These are phyloP conservation scores for Poecilia gillii DNA, from an alignment of 2,797 vertebrate species.

Conservation along the genomic window DNA sequence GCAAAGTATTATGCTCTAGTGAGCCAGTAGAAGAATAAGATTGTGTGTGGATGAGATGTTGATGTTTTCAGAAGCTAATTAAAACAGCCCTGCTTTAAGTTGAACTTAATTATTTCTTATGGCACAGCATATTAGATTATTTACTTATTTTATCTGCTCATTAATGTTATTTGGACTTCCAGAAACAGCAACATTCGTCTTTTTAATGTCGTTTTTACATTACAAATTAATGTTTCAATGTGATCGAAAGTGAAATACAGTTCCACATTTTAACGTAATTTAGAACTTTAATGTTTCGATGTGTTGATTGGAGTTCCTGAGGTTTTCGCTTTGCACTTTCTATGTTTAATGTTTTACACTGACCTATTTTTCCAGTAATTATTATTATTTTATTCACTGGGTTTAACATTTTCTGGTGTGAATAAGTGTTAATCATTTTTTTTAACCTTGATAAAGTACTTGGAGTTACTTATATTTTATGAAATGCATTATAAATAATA, in stretches of 20 bases:
- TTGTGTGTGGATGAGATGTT: conserved; percentile 6
- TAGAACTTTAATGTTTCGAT: not conserved
- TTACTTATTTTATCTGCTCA: not conserved
- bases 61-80: not conserved
- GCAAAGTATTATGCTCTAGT: conserved; percentile 17
- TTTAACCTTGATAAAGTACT: not conserved
- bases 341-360: not conserved
- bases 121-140: not conserved
- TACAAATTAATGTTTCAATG: not conserved
- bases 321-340: not conserved
- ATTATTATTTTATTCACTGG: not conserved
- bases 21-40: conserved; percentile 6
- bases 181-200: not conserved
- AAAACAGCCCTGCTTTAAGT: not conserved
- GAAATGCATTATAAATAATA: not conserved
- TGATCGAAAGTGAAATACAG: not conserved
- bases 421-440: not conserved
- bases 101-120: not conserved
- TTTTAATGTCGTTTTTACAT: not conserved
- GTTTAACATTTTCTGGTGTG: not conserved
- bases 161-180: not conserved
- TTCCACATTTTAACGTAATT: not conserved
- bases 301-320: not conserved
- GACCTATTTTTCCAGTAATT: not conserved
- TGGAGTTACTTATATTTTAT: not conserved